Base-by-base conservation (phyloP, 2,113 vertebrate species). In the Ammodramus savannarum region DNA sequence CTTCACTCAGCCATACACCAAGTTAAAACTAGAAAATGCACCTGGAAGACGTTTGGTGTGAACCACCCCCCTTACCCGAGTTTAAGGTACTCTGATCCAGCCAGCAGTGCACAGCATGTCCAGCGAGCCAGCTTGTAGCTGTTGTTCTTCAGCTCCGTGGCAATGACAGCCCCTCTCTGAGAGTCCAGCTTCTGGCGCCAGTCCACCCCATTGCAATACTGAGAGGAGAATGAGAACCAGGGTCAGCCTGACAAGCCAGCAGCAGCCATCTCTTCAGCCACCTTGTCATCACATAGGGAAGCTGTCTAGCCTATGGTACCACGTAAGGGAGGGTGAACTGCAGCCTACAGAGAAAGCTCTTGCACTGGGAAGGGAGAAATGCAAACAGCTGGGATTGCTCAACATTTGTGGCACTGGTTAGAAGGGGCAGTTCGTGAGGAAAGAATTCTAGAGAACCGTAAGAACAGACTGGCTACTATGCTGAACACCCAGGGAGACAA, bases 121-220 rank as follows among this genome's bases (percentile, higher is more conserved):
- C 99, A 99, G 31, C 99, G 98, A 16, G 99, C 99, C 96, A 99
- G 79, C 90, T 99, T 99, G 97, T 99, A 99, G 98, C 99, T 99
- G 98, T 99, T 99, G 93, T 99, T 99, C 97, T 99, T 99, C 97
- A 99, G 98, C 97, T 99, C 99, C 0, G 99, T 99, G 98, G 99
- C 99, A 48, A 99, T 98, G 86, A 99, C 99, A 2, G 99, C 99
- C 39, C 99, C 99, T 46, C 99, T 97, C 98, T 99, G 99, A 2
- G 99, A 99, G 97, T 99, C 99, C 83, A 99, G 98, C 97, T 99
- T 99, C 98, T 99, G 99, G 62, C 99, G 98, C 99, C 99, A 99
- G 98, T 99, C 99, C 19, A 99, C 99, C 3, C 99, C 99, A 9
- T 99, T 99, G 91, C 99, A 99, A 63, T 99, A 97, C 99, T 99